Evolutionary conservation across 2,797 vertebrate species (phyloP), one percentile per base, ranked within the genome.

Genomic region (Coracias cyanogaster): DNA sequence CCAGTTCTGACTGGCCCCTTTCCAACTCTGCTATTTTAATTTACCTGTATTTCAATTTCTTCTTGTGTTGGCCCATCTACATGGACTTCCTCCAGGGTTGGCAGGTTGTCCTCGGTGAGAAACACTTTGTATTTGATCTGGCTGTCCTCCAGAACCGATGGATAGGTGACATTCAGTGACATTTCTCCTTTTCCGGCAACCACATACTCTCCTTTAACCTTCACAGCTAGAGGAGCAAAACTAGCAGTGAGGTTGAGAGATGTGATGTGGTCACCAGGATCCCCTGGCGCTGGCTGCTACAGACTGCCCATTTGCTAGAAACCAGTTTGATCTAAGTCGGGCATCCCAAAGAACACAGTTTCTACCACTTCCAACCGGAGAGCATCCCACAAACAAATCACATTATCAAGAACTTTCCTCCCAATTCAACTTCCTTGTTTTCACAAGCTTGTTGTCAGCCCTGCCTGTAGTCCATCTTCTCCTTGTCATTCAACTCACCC

Each of bases 41-140:
- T 89, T 71, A 99, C 99, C 99, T 99, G 99, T 93, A 99, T 97
- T 92, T 99, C 98, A 55, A 98, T 96, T 84, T 98, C 98, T 33
- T 98, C 97, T 89, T 58, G 89, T 24, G 98, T 87, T 25, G 99
- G 99, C 58, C 99, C 99, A 51, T 96, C 96, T 65, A 99, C 79
- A 8, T 67, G 94, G 91, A 99, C 82, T 95, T 99, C 98, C 92
- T 99, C 99, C 72, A 94, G 97, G 70, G 83, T 97, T 16, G 99
- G 99, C 96, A 99, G 96, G 85, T 98, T 98, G 86, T 99, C 98
- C 74, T 97, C 48, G 4, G 98, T 98, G 90, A 99, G 98, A 69
- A 98, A 97, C 74, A 99, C 98, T 55, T 19, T 96, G 94, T 99
- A 99, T 86, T 97, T 96, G 8, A 99, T 46, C 22, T 81, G 97